Conservation (phyloP, 2,113 vertebrate species). For the Myiozetetes cayanensis region DNA sequence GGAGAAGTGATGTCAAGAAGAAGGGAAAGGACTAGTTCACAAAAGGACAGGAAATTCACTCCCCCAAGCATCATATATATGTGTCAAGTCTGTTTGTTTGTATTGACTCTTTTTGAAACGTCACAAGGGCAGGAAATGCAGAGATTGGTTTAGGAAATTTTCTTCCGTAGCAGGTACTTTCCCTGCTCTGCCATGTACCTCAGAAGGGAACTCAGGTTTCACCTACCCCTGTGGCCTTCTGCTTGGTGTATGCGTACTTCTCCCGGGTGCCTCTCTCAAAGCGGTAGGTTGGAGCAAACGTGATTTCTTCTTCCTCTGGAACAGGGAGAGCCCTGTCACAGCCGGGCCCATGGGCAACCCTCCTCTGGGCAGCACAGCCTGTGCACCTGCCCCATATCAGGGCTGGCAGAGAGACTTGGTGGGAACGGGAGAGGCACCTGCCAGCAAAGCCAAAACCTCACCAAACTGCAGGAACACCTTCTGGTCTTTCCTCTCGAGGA, state of each 20-base stretch:
- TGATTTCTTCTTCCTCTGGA: constrained; percentile 95
- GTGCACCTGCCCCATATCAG: not conserved
- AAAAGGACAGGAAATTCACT: not conserved
- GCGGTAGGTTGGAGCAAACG: constrained; percentile 94
- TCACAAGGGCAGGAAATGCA: not conserved
- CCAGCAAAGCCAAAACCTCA: constrained; percentile 57
- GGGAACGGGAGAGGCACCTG: not conserved
- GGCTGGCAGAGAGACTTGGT: not conserved
- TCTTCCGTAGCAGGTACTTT: not conserved
- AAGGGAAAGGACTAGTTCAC: not conserved
- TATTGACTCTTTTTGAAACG: not conserved
- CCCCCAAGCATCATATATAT: not conserved
- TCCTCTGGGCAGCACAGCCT: not conserved
- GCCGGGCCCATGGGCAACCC: not conserved
- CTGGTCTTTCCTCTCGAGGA: constrained; percentile 80
- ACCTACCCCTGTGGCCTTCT: constrained; percentile 93
- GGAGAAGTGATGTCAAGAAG: constrained; percentile 23
- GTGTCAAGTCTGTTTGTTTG: not conserved
- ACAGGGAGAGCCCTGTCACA: constrained; percentile 1
- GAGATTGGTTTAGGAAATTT: not conserved
- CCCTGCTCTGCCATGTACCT: not conserved
- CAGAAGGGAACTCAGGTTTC: not conserved
- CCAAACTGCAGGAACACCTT: constrained; percentile 93
- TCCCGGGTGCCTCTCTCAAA: constrained; percentile 91
- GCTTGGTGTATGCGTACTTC: constrained; percentile 94